Percentiles rank a stretch among this genome's conserved stretches.
Evolutionary conservation across 2,113 vertebrate genomes (phyloP).

Genomic region (Sebastes schlegelii): DNA sequence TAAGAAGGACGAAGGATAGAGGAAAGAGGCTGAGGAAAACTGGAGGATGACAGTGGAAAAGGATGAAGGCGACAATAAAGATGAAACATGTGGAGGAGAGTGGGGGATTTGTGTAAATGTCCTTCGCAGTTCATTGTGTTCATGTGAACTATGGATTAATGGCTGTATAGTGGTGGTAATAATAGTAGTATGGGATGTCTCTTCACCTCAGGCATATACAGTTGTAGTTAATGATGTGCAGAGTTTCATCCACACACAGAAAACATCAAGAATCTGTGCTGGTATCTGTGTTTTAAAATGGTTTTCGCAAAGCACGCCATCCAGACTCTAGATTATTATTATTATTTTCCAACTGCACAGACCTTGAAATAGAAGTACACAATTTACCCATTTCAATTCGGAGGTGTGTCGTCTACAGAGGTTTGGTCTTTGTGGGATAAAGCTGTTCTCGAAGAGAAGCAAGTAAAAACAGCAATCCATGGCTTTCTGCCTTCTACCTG

Average conservation of each 20-base stretch:
- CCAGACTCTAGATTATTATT: neutral
- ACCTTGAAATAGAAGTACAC: constrained; percentile 25
- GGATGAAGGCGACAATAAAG: constrained; percentile 3
- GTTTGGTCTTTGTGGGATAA: constrained; percentile 28
- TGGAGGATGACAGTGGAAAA: constrained; percentile 29
- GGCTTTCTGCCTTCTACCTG: constrained; percentile 14
- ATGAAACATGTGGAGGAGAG: constrained; percentile 2
- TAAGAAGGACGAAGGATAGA: constrained; percentile 30
- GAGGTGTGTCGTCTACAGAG: constrained; percentile 28
- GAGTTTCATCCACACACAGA: constrained; percentile 19
- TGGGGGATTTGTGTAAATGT: constrained; percentile 4
- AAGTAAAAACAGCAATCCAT: constrained; percentile 4
- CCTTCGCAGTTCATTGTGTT: neutral
- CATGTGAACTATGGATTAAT: constrained; percentile 6
- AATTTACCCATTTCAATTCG: constrained; percentile 21
- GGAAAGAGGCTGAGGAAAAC: constrained; percentile 18
- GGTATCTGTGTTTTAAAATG: constrained; percentile 28
- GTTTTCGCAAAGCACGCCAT: neutral
- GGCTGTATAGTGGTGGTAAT: constrained; percentile 5
- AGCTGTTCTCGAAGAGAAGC: constrained; percentile 22
- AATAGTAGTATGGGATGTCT: constrained; percentile 5
- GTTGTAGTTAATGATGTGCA: constrained; percentile 10
- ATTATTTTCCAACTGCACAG: constrained; percentile 16
- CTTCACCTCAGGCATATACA: neutral
- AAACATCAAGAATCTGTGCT: constrained; percentile 23